These are phyloP conservation scores for Calliopum simillimum DNA, from an alignment of 2,888 invertebrate genomes.

Conservation along the genomic window DNA sequence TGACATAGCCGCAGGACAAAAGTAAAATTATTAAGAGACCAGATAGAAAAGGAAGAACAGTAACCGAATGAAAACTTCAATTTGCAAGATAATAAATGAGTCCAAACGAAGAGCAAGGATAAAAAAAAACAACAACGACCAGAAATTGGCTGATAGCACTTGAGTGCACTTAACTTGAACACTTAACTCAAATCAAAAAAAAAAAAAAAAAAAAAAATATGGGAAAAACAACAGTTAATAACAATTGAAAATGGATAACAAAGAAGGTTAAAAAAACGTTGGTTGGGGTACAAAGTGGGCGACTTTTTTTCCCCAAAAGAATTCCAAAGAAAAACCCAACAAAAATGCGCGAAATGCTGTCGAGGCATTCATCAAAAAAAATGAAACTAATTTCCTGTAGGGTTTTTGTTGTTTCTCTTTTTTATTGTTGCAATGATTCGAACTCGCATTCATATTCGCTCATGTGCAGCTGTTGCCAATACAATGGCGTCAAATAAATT, in stretches of 20 bases:
- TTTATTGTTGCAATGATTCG: slow-evolving; percentile 15
- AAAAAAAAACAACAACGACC: slow-evolving; percentile 6
- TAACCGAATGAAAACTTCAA: slow-evolving; percentile 16
- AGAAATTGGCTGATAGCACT: slow-evolving; percentile 33
- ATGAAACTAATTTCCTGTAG: slow-evolving; percentile 67
- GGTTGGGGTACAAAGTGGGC: slow-evolving; percentile 29
- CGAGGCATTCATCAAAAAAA: slow-evolving; percentile 67
- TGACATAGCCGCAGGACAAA: slow-evolving; percentile 3
- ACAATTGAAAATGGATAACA: slow-evolving; percentile 13
- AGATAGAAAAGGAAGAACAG: background rate
- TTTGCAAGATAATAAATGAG: slow-evolving; percentile 24
- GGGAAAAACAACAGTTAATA: background rate
- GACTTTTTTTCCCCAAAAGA: too few relatives aligned
- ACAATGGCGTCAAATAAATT: slow-evolving; percentile 31
- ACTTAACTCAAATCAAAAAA: slow-evolving; percentile 3
- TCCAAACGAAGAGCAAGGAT: background rate
- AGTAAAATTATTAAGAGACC: background rate
- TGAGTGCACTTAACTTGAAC: slow-evolving; percentile 24
- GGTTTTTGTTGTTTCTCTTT: slow-evolving; percentile 57
- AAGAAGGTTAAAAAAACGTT: slow-evolving; percentile 7
- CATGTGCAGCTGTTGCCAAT: too few relatives aligned
- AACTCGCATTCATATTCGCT: too few relatives aligned
- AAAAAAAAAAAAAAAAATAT: background rate
- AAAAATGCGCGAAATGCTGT: slow-evolving; percentile 57
- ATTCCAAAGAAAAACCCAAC: too few relatives aligned